These are phyloP conservation scores for Siphamia tubifer DNA, from an alignment of 2,113 vertebrate genomes.

Conservation along the genomic window DNA sequence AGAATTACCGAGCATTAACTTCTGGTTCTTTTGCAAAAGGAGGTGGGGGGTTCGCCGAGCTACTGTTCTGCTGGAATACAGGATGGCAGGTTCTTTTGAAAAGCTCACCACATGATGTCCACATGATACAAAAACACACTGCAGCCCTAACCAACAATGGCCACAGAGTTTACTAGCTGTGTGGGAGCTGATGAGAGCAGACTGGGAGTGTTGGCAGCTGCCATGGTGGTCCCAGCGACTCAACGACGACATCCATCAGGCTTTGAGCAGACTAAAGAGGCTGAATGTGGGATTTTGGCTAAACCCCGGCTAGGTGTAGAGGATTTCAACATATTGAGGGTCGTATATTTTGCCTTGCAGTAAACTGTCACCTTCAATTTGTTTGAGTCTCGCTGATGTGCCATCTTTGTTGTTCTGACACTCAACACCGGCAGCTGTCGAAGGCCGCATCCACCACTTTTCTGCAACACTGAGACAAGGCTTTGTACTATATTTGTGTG, in stretches of 20 bases:
- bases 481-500: not conserved
- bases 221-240: slow-evolving; percentile 56
- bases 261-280: slow-evolving; percentile 26
- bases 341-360: not conserved
- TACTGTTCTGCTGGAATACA: slow-evolving; percentile 35
- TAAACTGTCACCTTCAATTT: slow-evolving; percentile 13
- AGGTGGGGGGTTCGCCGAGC: not conserved
- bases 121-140: slow-evolving; percentile 52
- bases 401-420: not conserved
- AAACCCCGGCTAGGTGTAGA: slow-evolving; percentile 11
- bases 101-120: slow-evolving; percentile 63
- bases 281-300: slow-evolving; percentile 35
- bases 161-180: slow-evolving; percentile 47
- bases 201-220: slow-evolving; percentile 52
- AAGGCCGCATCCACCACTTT: not conserved
- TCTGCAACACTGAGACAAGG: not conserved
- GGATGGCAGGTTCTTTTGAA: slow-evolving; percentile 44
- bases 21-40: slow-evolving; percentile 6
- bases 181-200: slow-evolving; percentile 48
- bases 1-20: slow-evolving; percentile 26
- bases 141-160: slow-evolving; percentile 37
- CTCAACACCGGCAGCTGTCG: not conserved
- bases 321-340: not conserved
- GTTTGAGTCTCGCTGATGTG: not conserved
- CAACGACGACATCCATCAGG: slow-evolving; percentile 49